Evolutionary conservation across 2,797 vertebrate species (phyloP).

Genomic region (Nannoperca obscura): DNA sequence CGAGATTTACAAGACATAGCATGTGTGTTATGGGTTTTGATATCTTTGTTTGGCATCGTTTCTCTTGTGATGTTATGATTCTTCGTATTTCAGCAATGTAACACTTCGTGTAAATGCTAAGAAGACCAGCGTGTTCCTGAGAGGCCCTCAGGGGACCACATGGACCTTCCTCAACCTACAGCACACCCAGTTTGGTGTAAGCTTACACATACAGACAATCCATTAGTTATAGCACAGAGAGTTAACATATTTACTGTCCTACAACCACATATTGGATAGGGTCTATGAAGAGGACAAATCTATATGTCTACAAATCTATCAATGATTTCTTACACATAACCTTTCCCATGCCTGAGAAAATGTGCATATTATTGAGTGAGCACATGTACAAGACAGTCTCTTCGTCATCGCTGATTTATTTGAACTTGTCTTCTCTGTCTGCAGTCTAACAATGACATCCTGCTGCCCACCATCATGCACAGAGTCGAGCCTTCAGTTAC

Average conservation of each 20-base stretch:
- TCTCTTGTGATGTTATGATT: background rate
- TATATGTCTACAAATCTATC: background rate
- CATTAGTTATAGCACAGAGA: background rate
- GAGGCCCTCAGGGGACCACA: slow-evolving; percentile 80
- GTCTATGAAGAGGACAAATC: slow-evolving; percentile 14
- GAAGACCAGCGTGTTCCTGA: slow-evolving; percentile 67
- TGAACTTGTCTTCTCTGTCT: slow-evolving; percentile 23
- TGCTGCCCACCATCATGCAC: rapidly evolving
- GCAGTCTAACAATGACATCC: slow-evolving; percentile 82
- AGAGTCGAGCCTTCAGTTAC: rapidly evolving
- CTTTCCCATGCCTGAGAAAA: background rate
- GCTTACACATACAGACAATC: slow-evolving; percentile 28
- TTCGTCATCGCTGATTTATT: slow-evolving; percentile 24
- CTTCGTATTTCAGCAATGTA: slow-evolving; percentile 75
- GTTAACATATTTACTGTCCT: background rate
- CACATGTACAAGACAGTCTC: background rate
- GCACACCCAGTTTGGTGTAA: slow-evolving; percentile 62
- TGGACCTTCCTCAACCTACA: slow-evolving; percentile 73
- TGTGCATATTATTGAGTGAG: slow-evolving; percentile 1
- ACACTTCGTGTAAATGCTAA: slow-evolving; percentile 50
- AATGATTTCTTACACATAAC: background rate
- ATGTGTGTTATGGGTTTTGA: background rate
- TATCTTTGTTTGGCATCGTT: background rate
- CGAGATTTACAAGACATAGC: background rate
- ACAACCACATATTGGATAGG: background rate